Conservation (phyloP, 2,888 invertebrate genomes). For the Apoderus coryli region DNA sequence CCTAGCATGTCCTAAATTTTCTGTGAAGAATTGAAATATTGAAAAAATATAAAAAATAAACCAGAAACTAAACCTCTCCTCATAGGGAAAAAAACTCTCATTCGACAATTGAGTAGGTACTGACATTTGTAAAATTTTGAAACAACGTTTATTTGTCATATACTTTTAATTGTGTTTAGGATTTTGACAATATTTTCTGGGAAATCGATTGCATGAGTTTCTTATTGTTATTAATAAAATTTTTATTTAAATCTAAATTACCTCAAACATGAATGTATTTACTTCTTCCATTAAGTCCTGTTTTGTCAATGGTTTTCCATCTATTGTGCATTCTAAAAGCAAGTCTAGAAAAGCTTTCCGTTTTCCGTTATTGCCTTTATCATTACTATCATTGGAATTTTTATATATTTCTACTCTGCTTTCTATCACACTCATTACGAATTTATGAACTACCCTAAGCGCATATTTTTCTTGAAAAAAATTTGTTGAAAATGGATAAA, state of each 20-base stretch:
- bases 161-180: too few relatives aligned
- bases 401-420: slow-evolving; percentile 9
- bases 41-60: too few relatives aligned
- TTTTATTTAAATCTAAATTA: slow-evolving; percentile 24
- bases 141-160: too few relatives aligned
- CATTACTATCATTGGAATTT: background rate
- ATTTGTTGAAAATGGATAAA: slow-evolving; percentile 37
- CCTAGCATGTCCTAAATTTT: too few relatives aligned
- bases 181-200: too few relatives aligned
- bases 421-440: slow-evolving; percentile 13
- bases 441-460: slow-evolving; percentile 8
- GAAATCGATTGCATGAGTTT: too few relatives aligned
- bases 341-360: slow-evolving; percentile 53
- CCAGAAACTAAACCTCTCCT: too few relatives aligned
- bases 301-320: slow-evolving; percentile 41
- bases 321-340: slow-evolving; percentile 42
- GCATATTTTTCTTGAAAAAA: slow-evolving; percentile 40
- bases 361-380: slow-evolving; percentile 38
- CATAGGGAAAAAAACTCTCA: too few relatives aligned
- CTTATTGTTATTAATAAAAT: too few relatives aligned
- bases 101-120: too few relatives aligned
- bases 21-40: too few relatives aligned
- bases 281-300: slow-evolving; percentile 50
- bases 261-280: slow-evolving; percentile 59
- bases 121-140: too few relatives aligned